Percentiles rank a stretch among this genome's conserved stretches.
phyloP scores from a whole-genome alignment of 2,797 vertebrate genomes.

The Phoebastria nigripes region DNA sequence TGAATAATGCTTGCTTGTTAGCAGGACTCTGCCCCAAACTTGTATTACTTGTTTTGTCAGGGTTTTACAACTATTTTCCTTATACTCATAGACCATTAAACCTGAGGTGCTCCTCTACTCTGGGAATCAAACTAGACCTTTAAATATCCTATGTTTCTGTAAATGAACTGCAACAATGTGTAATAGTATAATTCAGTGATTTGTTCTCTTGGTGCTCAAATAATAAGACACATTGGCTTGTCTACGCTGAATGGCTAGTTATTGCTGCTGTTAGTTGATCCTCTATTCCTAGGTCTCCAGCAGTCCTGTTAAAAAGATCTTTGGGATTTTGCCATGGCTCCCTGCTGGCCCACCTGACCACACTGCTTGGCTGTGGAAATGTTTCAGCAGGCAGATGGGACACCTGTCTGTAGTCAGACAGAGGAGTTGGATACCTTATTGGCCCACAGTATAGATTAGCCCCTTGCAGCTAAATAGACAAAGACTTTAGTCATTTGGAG shows the following conservation, averaged over 20 bases:
- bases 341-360: too few relatives aligned
- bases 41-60: neutral
- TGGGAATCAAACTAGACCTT: neutral
- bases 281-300: too few relatives aligned
- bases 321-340: neutral
- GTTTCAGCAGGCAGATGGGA: neutral
- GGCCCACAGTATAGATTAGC: neutral
- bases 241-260: neutral
- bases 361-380: neutral
- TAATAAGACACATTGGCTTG: too few relatives aligned
- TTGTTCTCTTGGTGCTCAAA: neutral
- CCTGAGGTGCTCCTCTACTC: neutral
- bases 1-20: neutral
- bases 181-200: neutral
- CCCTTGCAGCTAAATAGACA: neutral
- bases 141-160: neutral
- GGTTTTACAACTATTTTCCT: neutral
- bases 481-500: neutral
- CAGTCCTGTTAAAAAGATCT: neutral
- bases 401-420: neutral
- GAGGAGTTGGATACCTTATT: neutral
- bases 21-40: neutral
- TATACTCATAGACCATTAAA: neutral
- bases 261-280: neutral
- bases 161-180: neutral